phyloP scores from a whole-genome alignment of 2,797 vertebrate genomes.

The Aeoliscus strigatus region DNA sequence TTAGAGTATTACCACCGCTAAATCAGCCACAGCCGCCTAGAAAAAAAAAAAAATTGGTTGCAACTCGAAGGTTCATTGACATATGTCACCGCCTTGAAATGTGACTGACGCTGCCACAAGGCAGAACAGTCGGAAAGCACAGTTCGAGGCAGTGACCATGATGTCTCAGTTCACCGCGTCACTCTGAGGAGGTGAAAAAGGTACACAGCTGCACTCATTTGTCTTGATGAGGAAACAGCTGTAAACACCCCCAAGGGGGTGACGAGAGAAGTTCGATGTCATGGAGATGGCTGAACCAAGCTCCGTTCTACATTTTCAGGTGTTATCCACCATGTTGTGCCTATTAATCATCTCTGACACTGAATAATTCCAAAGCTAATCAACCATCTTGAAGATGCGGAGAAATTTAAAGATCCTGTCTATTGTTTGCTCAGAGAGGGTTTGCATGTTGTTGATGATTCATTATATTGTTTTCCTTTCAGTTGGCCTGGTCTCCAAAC shows the following conservation, averaged over 20 bases:
- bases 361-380: slow-evolving; percentile 66
- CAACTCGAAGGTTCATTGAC: slow-evolving; percentile 4
- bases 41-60: slow-evolving; percentile 52
- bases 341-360: slow-evolving; percentile 68
- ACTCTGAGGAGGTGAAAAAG: slow-evolving; percentile 42
- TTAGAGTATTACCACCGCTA: slow-evolving; percentile 69
- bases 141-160: slow-evolving; percentile 27
- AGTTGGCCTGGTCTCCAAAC: slow-evolving; percentile 27
- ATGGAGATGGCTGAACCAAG: slow-evolving; percentile 67
- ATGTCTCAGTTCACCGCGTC: slow-evolving; percentile 29
- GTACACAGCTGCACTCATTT: slow-evolving; percentile 57
- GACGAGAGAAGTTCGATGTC: slow-evolving; percentile 58
- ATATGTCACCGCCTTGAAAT: too few species aligned
- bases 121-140: slow-evolving; percentile 1
- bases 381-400: slow-evolving; percentile 58
- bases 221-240: slow-evolving; percentile 71
- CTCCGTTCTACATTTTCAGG: slow-evolving; percentile 56
- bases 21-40: slow-evolving; percentile 59
- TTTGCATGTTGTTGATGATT: slow-evolving; percentile 9
- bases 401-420: slow-evolving; percentile 29
- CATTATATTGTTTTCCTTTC: slow-evolving; percentile 5
- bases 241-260: slow-evolving; percentile 57
- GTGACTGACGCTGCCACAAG: too few species aligned
- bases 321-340: slow-evolving; percentile 54
- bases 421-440: slow-evolving; percentile 28